phyloP scores from a whole-genome alignment of 2,113 vertebrate species.

The Entelurus aequoreus region DNA sequence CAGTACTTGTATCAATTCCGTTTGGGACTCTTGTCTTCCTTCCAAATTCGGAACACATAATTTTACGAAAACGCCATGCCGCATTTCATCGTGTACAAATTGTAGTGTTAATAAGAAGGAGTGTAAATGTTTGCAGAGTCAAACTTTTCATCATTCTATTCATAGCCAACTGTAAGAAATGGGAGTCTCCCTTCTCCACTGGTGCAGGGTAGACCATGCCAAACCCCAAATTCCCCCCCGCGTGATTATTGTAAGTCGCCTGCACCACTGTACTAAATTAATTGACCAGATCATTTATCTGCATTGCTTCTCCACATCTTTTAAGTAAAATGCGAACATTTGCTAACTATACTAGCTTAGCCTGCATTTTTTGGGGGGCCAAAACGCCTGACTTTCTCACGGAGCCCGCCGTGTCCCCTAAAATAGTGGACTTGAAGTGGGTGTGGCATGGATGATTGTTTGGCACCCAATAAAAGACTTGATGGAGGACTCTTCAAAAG shows the following conservation, averaged over 20 bases:
- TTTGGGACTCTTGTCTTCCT: too few species aligned
- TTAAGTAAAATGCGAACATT: not conserved
- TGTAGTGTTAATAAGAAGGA: not conserved
- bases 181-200: not conserved
- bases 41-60: not conserved
- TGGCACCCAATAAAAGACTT: too few species aligned
- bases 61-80: not conserved
- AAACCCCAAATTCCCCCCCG: not conserved
- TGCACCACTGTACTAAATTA: not conserved
- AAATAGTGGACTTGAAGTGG: too few species aligned
- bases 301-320: slow-evolving; percentile 10
- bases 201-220: not conserved
- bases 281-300: not conserved
- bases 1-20: too few species aligned
- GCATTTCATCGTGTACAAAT: not conserved
- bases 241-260: not conserved
- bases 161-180: not conserved
- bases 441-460: too few species aligned
- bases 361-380: not conserved
- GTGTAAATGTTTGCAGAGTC: not conserved
- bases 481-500: too few species aligned
- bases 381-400: slow-evolving; percentile 13
- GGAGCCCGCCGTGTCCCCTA: not conserved
- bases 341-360: slow-evolving; percentile 20
- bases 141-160: not conserved